A percentile compares a stretch with the other conserved stretches of the same genome.
These are phyloP conservation scores for Noctua pronuba DNA, from an alignment of 2,888 invertebrate genomes.

Conservation along the genomic window DNA sequence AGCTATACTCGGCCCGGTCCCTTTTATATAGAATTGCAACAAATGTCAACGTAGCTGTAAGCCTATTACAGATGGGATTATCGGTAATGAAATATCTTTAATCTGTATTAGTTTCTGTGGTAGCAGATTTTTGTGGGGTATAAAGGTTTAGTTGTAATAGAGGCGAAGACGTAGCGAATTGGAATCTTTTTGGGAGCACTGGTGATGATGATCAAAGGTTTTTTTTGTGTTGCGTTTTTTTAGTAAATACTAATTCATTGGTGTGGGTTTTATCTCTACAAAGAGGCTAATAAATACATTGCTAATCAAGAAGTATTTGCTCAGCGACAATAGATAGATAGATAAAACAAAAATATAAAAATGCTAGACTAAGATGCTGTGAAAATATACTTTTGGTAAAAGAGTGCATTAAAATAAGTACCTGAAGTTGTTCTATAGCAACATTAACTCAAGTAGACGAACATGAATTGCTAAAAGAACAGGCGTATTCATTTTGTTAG, in stretches of 20 bases:
- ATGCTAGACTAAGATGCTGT: background rate
- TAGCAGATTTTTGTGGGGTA: slow-evolving; percentile 64
- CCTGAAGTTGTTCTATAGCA: background rate
- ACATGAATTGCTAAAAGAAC: background rate
- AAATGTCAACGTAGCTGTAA: slow-evolving; percentile 86
- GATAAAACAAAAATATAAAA: background rate
- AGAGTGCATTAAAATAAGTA: background rate
- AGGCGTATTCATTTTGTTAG: background rate
- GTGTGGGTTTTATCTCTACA: background rate
- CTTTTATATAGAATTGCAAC: slow-evolving; percentile 76
- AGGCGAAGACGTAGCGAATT: slow-evolving; percentile 31
- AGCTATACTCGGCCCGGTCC: slow-evolving; percentile 62
- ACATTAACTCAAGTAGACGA: background rate
- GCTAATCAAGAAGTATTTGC: background rate
- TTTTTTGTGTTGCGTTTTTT: background rate
- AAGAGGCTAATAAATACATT: too few relatives aligned
- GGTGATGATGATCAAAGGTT: slow-evolving; percentile 13
- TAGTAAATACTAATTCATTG: too few relatives aligned
- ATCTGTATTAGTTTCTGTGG: slow-evolving; percentile 84
- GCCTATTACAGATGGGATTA: slow-evolving; percentile 87
- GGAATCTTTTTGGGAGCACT: slow-evolving; percentile 14
- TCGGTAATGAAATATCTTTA: slow-evolving; percentile 89
- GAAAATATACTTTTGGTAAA: background rate
- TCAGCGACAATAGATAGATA: background rate
- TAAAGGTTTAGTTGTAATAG: slow-evolving; percentile 36